Evolutionary conservation across 2,797 vertebrate species (phyloP).

Genomic region (Leptodactylus fallax): DNA sequence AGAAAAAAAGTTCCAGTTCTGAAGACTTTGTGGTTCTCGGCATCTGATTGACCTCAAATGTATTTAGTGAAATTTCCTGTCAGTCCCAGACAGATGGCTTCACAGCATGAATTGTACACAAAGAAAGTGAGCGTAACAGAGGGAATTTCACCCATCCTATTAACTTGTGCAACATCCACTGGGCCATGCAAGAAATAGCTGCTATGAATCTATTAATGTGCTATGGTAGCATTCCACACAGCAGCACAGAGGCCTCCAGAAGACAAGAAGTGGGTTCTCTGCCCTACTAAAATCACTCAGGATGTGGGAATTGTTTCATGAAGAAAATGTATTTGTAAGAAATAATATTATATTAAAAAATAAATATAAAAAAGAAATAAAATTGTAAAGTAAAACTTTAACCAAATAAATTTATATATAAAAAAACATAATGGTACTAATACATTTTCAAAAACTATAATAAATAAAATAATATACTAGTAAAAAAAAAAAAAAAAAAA

Average conservation of each 20-base stretch:
- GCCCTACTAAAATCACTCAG: background rate
- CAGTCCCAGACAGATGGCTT: slow-evolving; percentile 56
- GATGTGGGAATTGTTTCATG: background rate
- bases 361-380: background rate
- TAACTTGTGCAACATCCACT: slow-evolving; percentile 42
- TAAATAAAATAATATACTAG: too few species aligned
- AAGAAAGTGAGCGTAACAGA: slow-evolving; percentile 50
- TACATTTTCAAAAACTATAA: too few species aligned
- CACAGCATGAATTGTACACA: slow-evolving; percentile 51
- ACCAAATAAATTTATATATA: background rate
- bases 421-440: too few species aligned
- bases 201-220: slow-evolving; percentile 24
- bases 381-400: background rate
- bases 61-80: slow-evolving; percentile 49
- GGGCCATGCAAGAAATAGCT: slow-evolving; percentile 30
- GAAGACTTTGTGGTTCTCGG: slow-evolving; percentile 2
- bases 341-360: background rate
- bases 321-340: background rate
- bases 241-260: background rate
- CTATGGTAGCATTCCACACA: background rate
- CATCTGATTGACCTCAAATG: slow-evolving; percentile 52
- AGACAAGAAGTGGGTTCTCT: background rate
- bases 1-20: background rate
- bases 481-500: too few species aligned
- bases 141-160: slow-evolving; percentile 55